Evolutionary conservation across 2,888 invertebrate species (phyloP), one percentile per base, ranked within the genome.

Genomic region (Aspidiotus rigidus): DNA sequence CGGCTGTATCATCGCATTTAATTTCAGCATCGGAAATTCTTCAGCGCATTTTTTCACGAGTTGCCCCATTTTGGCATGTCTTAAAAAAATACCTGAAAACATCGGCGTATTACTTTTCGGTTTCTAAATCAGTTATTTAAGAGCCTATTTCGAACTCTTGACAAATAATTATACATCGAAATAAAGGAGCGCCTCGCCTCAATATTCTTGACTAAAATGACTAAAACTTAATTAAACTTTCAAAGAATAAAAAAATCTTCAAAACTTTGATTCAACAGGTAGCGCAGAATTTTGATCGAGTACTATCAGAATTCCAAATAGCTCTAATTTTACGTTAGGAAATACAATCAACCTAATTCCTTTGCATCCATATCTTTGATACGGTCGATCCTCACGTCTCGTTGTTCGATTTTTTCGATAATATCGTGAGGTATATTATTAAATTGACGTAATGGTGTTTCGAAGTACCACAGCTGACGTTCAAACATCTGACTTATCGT

Each of bases 401-500:
- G 84, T 7, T 75, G 75, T 76, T 95, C 93, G 7, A 96, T 83
- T 76, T 93, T 93, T 39, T 86, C 83, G 71, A 95, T 81, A 0
- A 91, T 84, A 73, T 91, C 92, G 0, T 81, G 80, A n/a, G 87
- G 84, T 67, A 95, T 81, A 67, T 85, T 85, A 72, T 83, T 83
- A 57, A 73, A 71, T 49, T 71, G 71, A 11, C 90, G 80, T 77
- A 99, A 82, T 1, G 94, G 92, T 71, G 88, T 88, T 77, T 89
- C 86, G 76, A 86, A 87, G 73, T 86, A 85, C 98, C 98, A 99
- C 73, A 90, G 84, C 75, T 92, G 89, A 6, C 88, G 85, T 77
- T 99, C 97, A 72, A 99, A 82, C 88, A 93, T 93, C 80, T 96
- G 94, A 44, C 94, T 88, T 76, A 98, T 84, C 74, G 84, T 85